phyloP scores from a whole-genome alignment of 2,797 vertebrate genomes.

The Sebastes paucispinis region DNA sequence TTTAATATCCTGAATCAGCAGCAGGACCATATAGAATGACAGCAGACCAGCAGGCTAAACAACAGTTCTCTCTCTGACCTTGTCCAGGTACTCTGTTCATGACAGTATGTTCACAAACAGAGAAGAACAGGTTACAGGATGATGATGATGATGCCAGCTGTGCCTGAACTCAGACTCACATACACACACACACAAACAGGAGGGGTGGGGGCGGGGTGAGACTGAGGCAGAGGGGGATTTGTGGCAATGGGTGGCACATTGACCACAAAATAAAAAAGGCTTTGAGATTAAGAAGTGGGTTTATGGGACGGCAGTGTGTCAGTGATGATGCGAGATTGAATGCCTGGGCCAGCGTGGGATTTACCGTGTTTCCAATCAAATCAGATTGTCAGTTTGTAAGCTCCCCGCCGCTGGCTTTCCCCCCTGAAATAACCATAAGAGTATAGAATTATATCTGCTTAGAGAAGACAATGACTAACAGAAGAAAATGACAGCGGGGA shows the following conservation, averaged over 20 bases:
- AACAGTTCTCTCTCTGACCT: slow-evolving; percentile 24
- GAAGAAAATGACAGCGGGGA: not conserved
- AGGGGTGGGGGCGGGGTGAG: slow-evolving; percentile 43
- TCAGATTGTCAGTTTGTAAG: slow-evolving; percentile 76
- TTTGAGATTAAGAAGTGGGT: slow-evolving; percentile 85
- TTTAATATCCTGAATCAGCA: slow-evolving; percentile 12
- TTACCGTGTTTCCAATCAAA: slow-evolving; percentile 82
- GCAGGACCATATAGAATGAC: not conserved
- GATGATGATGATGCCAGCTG: slow-evolving; percentile 50
- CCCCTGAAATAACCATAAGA: slow-evolving; percentile 29
- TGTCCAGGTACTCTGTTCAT: slow-evolving; percentile 33
- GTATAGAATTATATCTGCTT: slow-evolving; percentile 34
- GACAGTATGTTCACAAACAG: slow-evolving; percentile 16
- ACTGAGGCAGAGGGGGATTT: slow-evolving; percentile 67
- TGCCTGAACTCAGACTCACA: slow-evolving; percentile 41
- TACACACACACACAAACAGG: not conserved
- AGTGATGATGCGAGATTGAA: slow-evolving; percentile 72
- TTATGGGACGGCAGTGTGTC: slow-evolving; percentile 74
- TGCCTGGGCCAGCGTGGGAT: slow-evolving; percentile 70
- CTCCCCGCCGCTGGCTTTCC: slow-evolving; percentile 28
- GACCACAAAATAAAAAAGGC: slow-evolving; percentile 73
- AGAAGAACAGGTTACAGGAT: slow-evolving; percentile 49
- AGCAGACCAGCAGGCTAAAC: slow-evolving; percentile 5
- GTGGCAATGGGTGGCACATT: slow-evolving; percentile 64
- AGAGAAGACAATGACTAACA: slow-evolving; percentile 33